Percentiles rank a stretch among this genome's conserved stretches.
phyloP scores from a whole-genome alignment of 2,888 invertebrate species.

The Dione vanillae region DNA sequence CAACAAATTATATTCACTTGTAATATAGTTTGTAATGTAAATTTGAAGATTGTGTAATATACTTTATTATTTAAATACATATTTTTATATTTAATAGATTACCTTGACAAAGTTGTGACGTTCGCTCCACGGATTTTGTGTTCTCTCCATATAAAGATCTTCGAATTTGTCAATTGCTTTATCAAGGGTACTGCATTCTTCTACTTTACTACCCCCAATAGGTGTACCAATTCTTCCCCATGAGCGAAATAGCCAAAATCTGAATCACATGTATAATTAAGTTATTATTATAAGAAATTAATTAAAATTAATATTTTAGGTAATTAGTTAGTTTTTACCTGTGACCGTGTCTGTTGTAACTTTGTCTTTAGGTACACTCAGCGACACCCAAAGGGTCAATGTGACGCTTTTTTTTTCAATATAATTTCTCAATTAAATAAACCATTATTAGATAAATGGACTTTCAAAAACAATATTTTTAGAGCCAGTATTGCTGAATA shows the following conservation, averaged over 20 bases:
- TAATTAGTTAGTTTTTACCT: no score
- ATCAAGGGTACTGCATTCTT: constrained; percentile 70
- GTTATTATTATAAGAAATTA: background rate
- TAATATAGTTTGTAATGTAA: constrained; percentile 2
- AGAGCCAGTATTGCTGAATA: background rate
- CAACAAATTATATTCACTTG: background rate
- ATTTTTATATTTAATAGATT: constrained; percentile 11
- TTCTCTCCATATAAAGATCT: constrained; percentile 88
- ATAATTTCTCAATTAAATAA: no score
- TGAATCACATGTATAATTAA: constrained; percentile 10
- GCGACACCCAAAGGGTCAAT: no score
- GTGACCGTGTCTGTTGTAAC: no score
- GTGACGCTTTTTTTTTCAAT: no score
- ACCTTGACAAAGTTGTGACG: constrained; percentile 86
- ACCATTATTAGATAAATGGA: no score
- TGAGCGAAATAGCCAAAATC: constrained; percentile 92
- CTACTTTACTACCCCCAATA: constrained; percentile 90
- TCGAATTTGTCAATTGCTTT: constrained; percentile 87
- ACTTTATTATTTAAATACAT: background rate
- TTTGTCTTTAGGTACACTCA: no score
- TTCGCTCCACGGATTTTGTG: constrained; percentile 91
- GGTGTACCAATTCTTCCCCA: constrained; percentile 99
- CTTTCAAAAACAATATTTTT: no score
- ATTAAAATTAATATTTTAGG: no score
- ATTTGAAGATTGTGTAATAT: no score